Evolutionary conservation across 2,888 invertebrate genomes (phyloP).

Genomic region (Agriopis marginaria): DNA sequence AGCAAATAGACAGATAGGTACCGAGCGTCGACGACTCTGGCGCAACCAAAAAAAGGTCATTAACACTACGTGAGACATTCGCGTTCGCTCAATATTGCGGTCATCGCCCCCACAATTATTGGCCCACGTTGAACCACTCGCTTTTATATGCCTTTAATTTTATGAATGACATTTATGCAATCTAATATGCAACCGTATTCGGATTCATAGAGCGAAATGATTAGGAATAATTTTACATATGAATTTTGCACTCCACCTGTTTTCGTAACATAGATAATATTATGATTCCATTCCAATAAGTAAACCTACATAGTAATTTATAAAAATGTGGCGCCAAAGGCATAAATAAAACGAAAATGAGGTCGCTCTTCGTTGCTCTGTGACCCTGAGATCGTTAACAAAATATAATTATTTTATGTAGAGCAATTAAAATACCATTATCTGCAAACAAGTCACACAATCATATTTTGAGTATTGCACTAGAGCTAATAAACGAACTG

Average conservation of each 20-base stretch:
- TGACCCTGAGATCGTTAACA: neutral
- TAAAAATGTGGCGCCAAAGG: neutral
- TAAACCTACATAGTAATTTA: too few relatives aligned
- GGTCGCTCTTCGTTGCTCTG: conserved; percentile 1
- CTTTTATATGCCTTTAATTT: conserved; percentile 37
- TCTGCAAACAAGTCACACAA: neutral
- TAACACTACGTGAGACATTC: conserved; percentile 85
- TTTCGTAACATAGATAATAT: neutral
- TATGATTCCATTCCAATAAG: neutral
- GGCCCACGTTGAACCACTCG: conserved; percentile 57
- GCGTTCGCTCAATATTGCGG: conserved; percentile 84
- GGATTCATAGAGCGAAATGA: conserved; percentile 22
- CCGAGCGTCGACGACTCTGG: conserved; percentile 58
- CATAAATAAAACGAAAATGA: neutral
- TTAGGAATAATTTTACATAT: neutral
- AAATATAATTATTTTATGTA: conserved; percentile 1
- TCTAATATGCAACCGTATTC: conserved; percentile 18
- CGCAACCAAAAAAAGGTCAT: conserved; percentile 84
- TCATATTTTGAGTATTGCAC: neutral
- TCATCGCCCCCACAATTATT: conserved; percentile 79
- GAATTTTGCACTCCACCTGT: neutral
- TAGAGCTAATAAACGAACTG: neutral
- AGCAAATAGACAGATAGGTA: conserved; percentile 29
- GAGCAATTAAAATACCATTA: conserved; percentile 1
- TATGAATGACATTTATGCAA: conserved; percentile 32